Conservation (phyloP, 2,888 invertebrate genomes). For the Drosophila rellima region DNA sequence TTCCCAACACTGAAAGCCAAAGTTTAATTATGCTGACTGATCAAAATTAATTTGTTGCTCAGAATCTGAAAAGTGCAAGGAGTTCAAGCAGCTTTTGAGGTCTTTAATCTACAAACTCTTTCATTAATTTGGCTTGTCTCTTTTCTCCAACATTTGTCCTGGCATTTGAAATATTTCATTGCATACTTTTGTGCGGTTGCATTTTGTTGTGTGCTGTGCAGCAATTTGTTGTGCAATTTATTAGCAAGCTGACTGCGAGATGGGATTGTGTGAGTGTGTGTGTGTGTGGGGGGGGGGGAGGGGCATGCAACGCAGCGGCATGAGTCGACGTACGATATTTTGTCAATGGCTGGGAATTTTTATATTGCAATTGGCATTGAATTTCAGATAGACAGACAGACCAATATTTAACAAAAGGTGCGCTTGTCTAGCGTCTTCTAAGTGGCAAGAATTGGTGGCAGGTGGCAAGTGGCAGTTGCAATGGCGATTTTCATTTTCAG, state of each 20-base stretch:
- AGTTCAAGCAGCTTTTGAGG: background rate
- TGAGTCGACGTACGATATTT: constrained; percentile 29
- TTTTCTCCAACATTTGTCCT: constrained; percentile 47
- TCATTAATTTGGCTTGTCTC: constrained; percentile 24
- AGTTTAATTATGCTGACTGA: constrained; percentile 20
- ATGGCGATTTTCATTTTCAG: constrained; percentile 71
- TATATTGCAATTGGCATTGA: constrained; percentile 61
- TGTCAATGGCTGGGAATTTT: constrained; percentile 67
- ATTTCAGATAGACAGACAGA: constrained; percentile 35
- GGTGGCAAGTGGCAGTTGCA: constrained; percentile 11
- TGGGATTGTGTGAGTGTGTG: too few species aligned
- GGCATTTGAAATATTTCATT: constrained; percentile 70
- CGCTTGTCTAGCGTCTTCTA: constrained; percentile 6
- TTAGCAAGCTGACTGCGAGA: constrained; percentile 48
- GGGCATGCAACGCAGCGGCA: constrained; percentile 8
- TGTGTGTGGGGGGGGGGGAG: too few species aligned
- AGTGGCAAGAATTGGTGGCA: constrained; percentile 10
- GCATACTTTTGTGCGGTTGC: constrained; percentile 68
- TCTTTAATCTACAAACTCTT: constrained; percentile 1
- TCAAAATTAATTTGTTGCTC: constrained; percentile 33
- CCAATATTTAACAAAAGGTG: constrained; percentile 65
- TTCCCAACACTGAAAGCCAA: background rate
- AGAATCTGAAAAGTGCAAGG: background rate
- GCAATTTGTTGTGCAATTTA: constrained; percentile 73
- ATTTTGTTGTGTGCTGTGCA: constrained; percentile 11